Conservation (phyloP, 2,888 invertebrate genomes). For the Nemotelus pantherinus region DNA sequence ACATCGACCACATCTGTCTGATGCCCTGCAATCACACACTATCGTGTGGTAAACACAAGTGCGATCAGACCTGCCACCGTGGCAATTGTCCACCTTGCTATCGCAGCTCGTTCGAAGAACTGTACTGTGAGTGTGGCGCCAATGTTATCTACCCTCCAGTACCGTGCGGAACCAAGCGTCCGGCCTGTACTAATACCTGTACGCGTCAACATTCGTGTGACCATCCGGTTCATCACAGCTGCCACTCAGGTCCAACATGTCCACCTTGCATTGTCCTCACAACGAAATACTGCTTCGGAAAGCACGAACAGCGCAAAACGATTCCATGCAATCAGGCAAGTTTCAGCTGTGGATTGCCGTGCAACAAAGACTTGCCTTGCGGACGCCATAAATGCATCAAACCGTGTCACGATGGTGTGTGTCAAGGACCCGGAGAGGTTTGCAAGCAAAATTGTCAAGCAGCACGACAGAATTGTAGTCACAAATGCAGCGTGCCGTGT, state of each 20-base stretch:
- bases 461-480: conserved; percentile 78
- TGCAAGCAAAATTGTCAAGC: conserved; percentile 85
- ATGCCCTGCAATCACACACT: conserved; percentile 83
- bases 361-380: conserved; percentile 82
- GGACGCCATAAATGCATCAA: conserved; percentile 85
- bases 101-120: conserved; percentile 84
- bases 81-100: conserved; percentile 85
- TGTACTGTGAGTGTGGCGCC: conserved; percentile 90
- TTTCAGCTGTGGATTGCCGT: conserved; percentile 91
- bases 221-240: conserved; percentile 85
- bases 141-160: conserved; percentile 90
- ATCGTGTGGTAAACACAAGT: conserved; percentile 88
- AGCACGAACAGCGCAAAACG: conserved; percentile 84
- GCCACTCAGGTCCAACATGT: conserved; percentile 77
- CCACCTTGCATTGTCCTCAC: conserved; percentile 89
- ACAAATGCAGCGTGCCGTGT: conserved; percentile 85
- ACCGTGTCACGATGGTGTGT: conserved; percentile 80
- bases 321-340: conserved; percentile 77
- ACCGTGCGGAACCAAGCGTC: conserved; percentile 89
- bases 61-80: conserved; percentile 88
- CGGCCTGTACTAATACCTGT: conserved; percentile 82
- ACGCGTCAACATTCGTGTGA: conserved; percentile 78
- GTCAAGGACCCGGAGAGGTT: conserved; percentile 72
- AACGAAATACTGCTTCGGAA: conserved; percentile 84
- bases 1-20: conserved; percentile 86